These are phyloP conservation scores for Drosophila heteroneura DNA, from an alignment of 2,888 invertebrate genomes.

Conservation along the genomic window DNA sequence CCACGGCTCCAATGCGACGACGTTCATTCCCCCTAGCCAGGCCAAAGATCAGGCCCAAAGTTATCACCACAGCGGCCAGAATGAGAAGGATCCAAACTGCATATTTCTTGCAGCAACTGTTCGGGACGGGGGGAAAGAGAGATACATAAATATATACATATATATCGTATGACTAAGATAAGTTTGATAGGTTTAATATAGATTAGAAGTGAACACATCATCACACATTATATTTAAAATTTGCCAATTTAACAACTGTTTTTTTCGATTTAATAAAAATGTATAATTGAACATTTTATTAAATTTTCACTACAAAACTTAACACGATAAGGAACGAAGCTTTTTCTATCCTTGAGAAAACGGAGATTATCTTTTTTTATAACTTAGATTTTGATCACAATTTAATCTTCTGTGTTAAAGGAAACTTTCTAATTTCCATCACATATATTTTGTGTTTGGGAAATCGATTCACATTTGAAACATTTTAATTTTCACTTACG, in stretches of 20 bases:
- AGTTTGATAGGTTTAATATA: neutral
- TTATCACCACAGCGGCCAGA: constrained; percentile 66
- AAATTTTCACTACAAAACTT: neutral
- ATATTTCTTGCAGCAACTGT: constrained; percentile 61
- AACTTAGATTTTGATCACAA: neutral
- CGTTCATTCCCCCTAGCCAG: constrained; percentile 38
- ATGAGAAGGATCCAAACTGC: constrained; percentile 71
- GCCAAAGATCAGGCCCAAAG: constrained; percentile 74
- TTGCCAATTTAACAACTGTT: neutral
- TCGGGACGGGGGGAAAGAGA: neutral
- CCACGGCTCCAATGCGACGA: constrained; percentile 86
- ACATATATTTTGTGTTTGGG: neutral
- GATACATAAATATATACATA: neutral
- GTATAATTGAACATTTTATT: neutral
- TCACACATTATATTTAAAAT: neutral
- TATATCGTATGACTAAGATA: neutral
- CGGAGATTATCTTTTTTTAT: neutral
- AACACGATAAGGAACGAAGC: neutral
- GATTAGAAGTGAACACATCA: neutral
- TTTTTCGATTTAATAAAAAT: neutral
- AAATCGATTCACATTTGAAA: neutral
- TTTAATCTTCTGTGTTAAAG: neutral
- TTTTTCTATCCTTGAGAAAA: neutral
- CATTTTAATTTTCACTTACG: constrained; percentile 47
- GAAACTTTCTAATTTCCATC: neutral